Evolutionary conservation across 2,888 invertebrate species (phyloP).

Genomic region (Aporophyla lueneburgensis): DNA sequence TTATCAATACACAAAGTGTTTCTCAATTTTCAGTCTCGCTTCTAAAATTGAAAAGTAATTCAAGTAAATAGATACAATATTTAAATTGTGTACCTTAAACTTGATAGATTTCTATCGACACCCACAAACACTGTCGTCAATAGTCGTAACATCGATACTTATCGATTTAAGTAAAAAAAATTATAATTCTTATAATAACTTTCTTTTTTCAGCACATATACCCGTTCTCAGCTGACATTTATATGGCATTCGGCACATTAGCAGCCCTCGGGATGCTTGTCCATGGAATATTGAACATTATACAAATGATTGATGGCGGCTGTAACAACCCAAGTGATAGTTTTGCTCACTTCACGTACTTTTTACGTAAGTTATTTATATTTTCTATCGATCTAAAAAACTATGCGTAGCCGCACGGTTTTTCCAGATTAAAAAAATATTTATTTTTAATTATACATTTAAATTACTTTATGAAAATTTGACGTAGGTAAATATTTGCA

Average conservation of each 20-base stretch:
- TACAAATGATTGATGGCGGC: conserved; percentile 61
- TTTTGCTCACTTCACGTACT: conserved; percentile 64
- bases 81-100: not conserved
- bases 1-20: not conserved
- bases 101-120: not conserved
- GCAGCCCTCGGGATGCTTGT: conserved; percentile 60
- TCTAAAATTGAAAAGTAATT: not conserved
- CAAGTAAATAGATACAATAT: not conserved
- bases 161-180: not conserved
- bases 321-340: conserved; percentile 70
- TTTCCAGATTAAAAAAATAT: not conserved
- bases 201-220: conserved; percentile 56
- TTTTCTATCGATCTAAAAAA: not conserved
- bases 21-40: not conserved
- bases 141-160: not conserved
- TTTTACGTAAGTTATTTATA: conserved; percentile 63
- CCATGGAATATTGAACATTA: conserved; percentile 56
- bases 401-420: not conserved
- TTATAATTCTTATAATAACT: not conserved
- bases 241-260: conserved; percentile 51
- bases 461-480: too few relatives aligned
- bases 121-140: not conserved
- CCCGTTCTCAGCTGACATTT: conserved; percentile 60
- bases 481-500: too few relatives aligned
- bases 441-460: too few relatives aligned